Conservation (phyloP, 2,888 invertebrate species). For the Antheraea yamamai region DNA sequence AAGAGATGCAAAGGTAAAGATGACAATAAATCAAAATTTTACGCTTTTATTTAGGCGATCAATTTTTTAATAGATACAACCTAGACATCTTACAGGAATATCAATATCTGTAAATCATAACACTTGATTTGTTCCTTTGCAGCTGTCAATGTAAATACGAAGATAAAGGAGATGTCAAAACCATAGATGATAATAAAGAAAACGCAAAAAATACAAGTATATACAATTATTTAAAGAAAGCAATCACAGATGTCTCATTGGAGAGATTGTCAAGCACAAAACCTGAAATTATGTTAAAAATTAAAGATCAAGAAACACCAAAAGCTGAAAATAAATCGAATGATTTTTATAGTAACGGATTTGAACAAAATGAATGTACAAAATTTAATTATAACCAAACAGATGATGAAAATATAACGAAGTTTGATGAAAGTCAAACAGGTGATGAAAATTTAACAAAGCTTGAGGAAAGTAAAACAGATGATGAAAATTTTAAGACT, state of each 20-base stretch:
- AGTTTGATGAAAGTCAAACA: constrained; percentile 1
- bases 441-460: neutral
- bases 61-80: neutral
- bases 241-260: constrained; percentile 28
- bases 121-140: neutral
- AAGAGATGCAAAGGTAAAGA: constrained; percentile 16
- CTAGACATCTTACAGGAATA: neutral
- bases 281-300: neutral
- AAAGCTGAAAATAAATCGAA: neutral
- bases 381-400: neutral
- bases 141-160: constrained; percentile 28
- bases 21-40: neutral
- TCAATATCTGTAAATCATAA: too few species aligned
- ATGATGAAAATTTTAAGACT: neutral
- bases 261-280: constrained; percentile 12
- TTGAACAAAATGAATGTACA: neutral
- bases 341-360: neutral
- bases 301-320: neutral
- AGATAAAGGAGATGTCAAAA: constrained; percentile 10
- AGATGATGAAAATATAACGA: neutral
- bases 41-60: neutral
- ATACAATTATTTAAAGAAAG: constrained; percentile 26
- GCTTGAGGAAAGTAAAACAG: neutral
- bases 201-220: constrained; percentile 19
- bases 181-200: constrained; percentile 17